These are phyloP conservation scores for Tenualosa thibaudeaui DNA, from an alignment of 2,797 vertebrate species.

Conservation along the genomic window DNA sequence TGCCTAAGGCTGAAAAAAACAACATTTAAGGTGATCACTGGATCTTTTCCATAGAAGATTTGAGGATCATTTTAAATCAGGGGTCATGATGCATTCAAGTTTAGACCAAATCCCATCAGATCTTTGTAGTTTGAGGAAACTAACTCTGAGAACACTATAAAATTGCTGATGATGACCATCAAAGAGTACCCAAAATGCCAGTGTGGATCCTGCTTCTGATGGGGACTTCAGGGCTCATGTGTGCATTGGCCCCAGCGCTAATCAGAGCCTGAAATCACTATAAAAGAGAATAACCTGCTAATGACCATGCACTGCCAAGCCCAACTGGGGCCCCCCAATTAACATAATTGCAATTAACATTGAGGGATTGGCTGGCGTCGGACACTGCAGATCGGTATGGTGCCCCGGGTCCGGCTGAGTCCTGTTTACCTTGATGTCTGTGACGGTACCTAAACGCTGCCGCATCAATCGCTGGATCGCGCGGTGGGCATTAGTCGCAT, in stretches of 20 bases:
- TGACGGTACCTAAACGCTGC: not conserved
- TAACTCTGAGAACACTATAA: no score
- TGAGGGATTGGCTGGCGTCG: conserved; percentile 4
- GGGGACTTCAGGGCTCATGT: not conserved
- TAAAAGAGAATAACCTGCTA: conserved; percentile 12
- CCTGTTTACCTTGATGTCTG: not conserved
- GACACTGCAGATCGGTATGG: not conserved
- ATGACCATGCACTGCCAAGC: not conserved
- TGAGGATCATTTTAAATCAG: no score
- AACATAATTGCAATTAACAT: conserved; percentile 18
- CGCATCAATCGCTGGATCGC: not conserved
- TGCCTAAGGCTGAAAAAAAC: no score
- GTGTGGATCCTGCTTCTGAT: not conserved
- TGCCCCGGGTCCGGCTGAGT: not conserved
- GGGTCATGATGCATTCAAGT: no score
- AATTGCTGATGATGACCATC: no score
- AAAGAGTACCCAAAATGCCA: not conserved
- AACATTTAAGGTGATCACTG: no score
- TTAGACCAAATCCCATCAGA: no score
- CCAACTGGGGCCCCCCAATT: not conserved
- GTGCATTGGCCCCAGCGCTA: not conserved
- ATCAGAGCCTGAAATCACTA: not conserved
- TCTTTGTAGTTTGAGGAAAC: no score
- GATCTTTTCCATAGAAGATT: no score
- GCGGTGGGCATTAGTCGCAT: not conserved